Evolutionary conservation across 2,888 invertebrate genomes (phyloP).

Genomic region (Oscheius onirici): DNA sequence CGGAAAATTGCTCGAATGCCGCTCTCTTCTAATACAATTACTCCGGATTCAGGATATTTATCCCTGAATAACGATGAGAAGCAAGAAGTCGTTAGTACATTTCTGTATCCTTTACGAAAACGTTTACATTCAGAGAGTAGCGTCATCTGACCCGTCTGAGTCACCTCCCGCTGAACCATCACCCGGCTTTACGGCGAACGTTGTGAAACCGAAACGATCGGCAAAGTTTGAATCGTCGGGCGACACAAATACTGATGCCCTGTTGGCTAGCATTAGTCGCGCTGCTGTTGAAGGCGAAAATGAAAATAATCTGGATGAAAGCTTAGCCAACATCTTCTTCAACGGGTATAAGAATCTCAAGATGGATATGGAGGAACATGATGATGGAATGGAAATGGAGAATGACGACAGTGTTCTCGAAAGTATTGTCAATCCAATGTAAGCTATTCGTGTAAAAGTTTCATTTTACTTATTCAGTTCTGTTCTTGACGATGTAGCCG

Average conservation of each 20-base stretch:
- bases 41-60: conserved; percentile 15
- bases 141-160: conserved; percentile 24
- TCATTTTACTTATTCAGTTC: conserved; percentile 32
- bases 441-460: neutral
- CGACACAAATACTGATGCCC: conserved; percentile 39
- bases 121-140: neutral
- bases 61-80: conserved; percentile 4
- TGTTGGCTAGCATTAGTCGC: conserved; percentile 49
- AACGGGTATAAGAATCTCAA: conserved; percentile 39
- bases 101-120: neutral
- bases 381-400: conserved; percentile 30
- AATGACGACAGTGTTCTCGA: conserved; percentile 39
- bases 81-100: conserved; percentile 3
- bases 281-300: conserved; percentile 23
- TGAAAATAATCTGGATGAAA: conserved; percentile 23
- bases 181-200: conserved; percentile 22
- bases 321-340: conserved; percentile 25
- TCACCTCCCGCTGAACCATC: conserved; percentile 34
- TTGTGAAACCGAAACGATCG: conserved; percentile 34
- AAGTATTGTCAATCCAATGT: conserved; percentile 48
- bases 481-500: conserved; percentile 59
- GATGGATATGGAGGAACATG: conserved; percentile 27
- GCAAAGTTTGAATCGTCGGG: conserved; percentile 38
- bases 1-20: neutral
- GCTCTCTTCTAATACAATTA: neutral